phyloP scores from a whole-genome alignment of 64 coral and sea anemone species.

The Montipora cactus region DNA sequence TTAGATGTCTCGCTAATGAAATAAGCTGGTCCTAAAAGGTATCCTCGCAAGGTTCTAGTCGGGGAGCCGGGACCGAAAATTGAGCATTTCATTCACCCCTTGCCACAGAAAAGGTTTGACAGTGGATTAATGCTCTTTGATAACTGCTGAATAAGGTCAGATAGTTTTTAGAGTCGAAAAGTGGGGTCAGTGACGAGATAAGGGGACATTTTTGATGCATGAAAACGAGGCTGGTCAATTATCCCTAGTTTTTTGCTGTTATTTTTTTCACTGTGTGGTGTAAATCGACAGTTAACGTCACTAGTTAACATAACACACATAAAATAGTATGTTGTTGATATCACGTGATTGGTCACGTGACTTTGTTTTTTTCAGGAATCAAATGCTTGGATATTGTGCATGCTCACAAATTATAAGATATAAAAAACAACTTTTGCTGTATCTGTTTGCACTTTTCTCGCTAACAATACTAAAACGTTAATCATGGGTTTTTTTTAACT shows the following conservation, averaged over 20 bases:
- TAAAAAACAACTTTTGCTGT: conserved; percentile 34
- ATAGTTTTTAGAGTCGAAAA: no score
- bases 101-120: no score
- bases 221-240: no score
- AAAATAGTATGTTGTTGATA: conserved; percentile 27
- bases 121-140: no score
- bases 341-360: conserved; percentile 1
- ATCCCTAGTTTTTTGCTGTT: no score
- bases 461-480: background rate
- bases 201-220: no score
- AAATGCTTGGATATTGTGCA: conserved; percentile 22
- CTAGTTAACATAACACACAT: conserved; percentile 29
- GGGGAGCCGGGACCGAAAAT: background rate
- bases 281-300: conserved; percentile 56
- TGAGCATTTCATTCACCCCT: no score
- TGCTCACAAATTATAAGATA: conserved; percentile 31
- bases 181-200: no score
- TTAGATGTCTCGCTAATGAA: no score
- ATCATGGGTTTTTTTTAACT: no score
- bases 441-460: conserved; percentile 48
- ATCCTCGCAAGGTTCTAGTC: background rate
- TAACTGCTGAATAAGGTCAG: no score
- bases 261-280: background rate
- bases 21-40: no score
- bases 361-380: conserved; percentile 37